Conservation (phyloP, 2,888 invertebrate species). For the Myathropa florea region DNA sequence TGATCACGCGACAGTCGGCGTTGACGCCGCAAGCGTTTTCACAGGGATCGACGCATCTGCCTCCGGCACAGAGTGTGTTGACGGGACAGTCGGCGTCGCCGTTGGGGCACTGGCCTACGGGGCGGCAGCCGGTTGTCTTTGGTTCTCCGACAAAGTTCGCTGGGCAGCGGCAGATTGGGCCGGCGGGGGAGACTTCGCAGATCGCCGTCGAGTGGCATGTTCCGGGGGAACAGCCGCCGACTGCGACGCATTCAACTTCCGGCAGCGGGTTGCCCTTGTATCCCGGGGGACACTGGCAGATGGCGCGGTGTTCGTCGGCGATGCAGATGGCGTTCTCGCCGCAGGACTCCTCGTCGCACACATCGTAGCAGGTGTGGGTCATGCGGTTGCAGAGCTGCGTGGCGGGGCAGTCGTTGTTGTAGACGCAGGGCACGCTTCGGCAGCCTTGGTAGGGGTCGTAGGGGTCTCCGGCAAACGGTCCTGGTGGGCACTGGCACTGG, state of each 20-base stretch:
- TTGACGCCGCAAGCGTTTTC: slow-evolving; percentile 91
- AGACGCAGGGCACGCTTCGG: slow-evolving; percentile 91
- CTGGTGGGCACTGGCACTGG: slow-evolving; percentile 94
- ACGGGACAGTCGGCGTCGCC: slow-evolving; percentile 89
- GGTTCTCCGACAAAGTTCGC: slow-evolving; percentile 89
- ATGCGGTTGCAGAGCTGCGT: slow-evolving; percentile 91
- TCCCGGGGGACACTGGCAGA: slow-evolving; percentile 93
- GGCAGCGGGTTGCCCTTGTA: slow-evolving; percentile 90
- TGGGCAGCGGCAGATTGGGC: slow-evolving; percentile 90
- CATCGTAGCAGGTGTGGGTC: slow-evolving; percentile 90
- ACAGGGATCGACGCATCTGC: slow-evolving; percentile 90
- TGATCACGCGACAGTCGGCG: slow-evolving; percentile 89
- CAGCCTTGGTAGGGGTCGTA: slow-evolving; percentile 89
- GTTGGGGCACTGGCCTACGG: slow-evolving; percentile 88
- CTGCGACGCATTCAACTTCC: slow-evolving; percentile 89
- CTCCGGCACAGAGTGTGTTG: slow-evolving; percentile 87
- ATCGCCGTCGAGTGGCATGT: slow-evolving; percentile 91
- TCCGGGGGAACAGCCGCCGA: slow-evolving; percentile 88
- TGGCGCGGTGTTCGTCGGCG: slow-evolving; percentile 90
- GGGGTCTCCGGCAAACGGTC: slow-evolving; percentile 92
- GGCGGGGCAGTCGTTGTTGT: slow-evolving; percentile 91
- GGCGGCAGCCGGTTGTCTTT: slow-evolving; percentile 87
- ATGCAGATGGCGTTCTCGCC: slow-evolving; percentile 94
- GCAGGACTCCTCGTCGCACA: slow-evolving; percentile 90
- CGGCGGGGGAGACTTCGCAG: slow-evolving; percentile 86